Conservation (phyloP, 2,888 invertebrate species). For the Petrolisthes cinctipes region DNA sequence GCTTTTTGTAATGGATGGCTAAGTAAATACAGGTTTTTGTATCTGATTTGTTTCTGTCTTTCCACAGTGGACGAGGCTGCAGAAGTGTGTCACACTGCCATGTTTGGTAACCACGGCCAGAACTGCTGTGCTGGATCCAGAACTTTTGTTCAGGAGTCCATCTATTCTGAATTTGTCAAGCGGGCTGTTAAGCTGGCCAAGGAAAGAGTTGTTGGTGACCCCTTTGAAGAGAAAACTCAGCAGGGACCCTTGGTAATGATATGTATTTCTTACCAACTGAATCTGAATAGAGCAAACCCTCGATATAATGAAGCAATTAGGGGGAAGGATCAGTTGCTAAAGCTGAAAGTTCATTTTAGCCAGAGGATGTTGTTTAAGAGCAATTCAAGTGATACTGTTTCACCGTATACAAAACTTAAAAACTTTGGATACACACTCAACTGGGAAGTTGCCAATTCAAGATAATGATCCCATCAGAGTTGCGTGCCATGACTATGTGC, state of each 20-base stretch:
- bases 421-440: too few species aligned
- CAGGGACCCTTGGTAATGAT: constrained; percentile 85
- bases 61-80: constrained; percentile 69
- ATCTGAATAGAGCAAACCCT: not conserved
- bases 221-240: constrained; percentile 77
- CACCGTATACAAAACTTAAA: too few species aligned
- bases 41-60: constrained; percentile 12
- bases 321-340: too few species aligned
- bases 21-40: too few species aligned
- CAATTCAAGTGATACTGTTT: too few species aligned
- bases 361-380: too few species aligned
- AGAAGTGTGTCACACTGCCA: constrained; percentile 76
- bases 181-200: constrained; percentile 80
- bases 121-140: constrained; percentile 89
- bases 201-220: constrained; percentile 83
- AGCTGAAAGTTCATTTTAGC: too few species aligned
- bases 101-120: constrained; percentile 84
- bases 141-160: constrained; percentile 87
- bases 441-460: too few species aligned
- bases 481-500: too few species aligned
- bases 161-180: constrained; percentile 88
- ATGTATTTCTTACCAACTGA: not conserved
- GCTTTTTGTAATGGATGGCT: too few species aligned
- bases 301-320: too few species aligned
- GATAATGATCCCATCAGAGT: too few species aligned